Evolutionary conservation across 2,888 invertebrate species (phyloP).

Genomic region (Lutraria lutraria): DNA sequence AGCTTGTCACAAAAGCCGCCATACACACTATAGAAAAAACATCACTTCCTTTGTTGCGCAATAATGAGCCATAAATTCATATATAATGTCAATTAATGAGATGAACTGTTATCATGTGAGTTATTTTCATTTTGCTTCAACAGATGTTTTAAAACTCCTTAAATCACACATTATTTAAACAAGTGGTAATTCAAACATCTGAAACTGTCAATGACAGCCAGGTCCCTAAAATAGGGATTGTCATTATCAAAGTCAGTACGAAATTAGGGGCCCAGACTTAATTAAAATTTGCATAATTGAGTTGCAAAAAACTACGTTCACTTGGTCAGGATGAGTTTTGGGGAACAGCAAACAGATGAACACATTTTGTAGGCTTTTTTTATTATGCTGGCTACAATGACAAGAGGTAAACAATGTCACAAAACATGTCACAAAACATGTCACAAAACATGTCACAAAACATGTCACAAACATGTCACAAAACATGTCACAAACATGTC

Average conservation of each 20-base stretch:
- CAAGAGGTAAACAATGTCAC: no score
- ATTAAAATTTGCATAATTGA: neutral
- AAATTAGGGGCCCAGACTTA: neutral
- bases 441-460: no score
- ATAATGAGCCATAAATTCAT: conserved; percentile 12
- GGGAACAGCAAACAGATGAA: no score
- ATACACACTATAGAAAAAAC: neutral
- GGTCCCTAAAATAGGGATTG: neutral
- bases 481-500: no score
- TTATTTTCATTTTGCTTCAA: neutral
- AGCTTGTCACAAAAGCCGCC: neutral
- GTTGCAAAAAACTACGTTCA: neutral
- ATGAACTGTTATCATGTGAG: neutral
- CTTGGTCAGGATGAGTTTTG: neutral
- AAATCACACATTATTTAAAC: neutral
- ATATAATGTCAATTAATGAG: neutral
- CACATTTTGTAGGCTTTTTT: no score
- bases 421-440: no score
- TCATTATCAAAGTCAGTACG: neutral
- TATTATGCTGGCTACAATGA: no score
- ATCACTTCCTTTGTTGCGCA: conserved; percentile 9
- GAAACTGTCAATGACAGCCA: neutral
- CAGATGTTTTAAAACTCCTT: neutral
- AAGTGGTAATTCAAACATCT: neutral
- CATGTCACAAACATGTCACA: no score